phyloP scores from a whole-genome alignment of 2,888 invertebrate species.

The Philonicus albiceps region DNA sequence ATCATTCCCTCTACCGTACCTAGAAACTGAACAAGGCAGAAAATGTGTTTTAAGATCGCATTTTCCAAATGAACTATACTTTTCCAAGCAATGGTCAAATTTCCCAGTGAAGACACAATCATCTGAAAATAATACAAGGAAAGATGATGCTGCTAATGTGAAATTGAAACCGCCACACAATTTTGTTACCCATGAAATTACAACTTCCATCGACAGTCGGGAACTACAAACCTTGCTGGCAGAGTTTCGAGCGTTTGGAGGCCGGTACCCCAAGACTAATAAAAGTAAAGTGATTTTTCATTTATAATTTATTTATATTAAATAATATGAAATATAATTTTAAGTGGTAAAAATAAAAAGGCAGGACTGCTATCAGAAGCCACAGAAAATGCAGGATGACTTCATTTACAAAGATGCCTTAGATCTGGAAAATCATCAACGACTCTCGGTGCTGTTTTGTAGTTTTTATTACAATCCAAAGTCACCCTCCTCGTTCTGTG shows the following conservation, averaged over 20 bases:
- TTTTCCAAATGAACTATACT: constrained; percentile 77
- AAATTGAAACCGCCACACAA: constrained; percentile 72
- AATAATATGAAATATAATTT: constrained; percentile 30
- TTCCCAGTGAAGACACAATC: constrained; percentile 44
- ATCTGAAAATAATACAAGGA: constrained; percentile 51
- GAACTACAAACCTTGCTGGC: constrained; percentile 79
- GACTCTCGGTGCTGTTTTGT: constrained; percentile 87
- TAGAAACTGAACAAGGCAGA: constrained; percentile 84
- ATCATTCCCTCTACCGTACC: constrained; percentile 82
- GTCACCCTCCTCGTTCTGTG: constrained; percentile 61
- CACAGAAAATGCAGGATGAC: constrained; percentile 58
- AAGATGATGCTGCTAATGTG: constrained; percentile 54
- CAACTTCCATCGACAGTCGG: constrained; percentile 69
- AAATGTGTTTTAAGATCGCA: constrained; percentile 76
- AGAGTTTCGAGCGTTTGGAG: constrained; percentile 87
- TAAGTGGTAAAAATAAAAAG: constrained; percentile 56
- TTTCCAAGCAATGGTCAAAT: constrained; percentile 70
- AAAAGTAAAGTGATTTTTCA: constrained; percentile 55
- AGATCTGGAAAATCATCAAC: constrained; percentile 84
- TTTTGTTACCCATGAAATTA: constrained; percentile 77
- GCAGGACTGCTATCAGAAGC: constrained; percentile 54
- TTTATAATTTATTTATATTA: not conserved
- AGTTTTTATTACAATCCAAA: constrained; percentile 67
- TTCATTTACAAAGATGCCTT: constrained; percentile 71
- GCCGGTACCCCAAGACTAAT: constrained; percentile 66